Evolutionary conservation across 2,888 invertebrate species (phyloP).

Genomic region (Drosophila suboccidentalis): DNA sequence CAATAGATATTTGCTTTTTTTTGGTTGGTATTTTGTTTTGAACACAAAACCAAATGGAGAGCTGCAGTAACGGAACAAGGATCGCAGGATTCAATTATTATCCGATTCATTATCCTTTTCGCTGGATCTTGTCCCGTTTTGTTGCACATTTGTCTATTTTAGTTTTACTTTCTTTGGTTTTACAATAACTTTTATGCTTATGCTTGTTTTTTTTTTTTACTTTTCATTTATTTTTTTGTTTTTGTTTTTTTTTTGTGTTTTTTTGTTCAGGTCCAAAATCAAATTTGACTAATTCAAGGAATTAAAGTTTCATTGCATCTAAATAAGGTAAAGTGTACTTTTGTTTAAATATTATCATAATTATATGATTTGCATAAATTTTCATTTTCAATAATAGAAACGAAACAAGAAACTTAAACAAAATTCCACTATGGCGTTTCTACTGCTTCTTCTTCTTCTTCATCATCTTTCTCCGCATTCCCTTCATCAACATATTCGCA

Average conservation of each 20-base stretch:
- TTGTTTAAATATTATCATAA: conserved; percentile 72
- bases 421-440: conserved; percentile 79
- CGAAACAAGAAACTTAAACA: conserved; percentile 81
- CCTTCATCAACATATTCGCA: conserved; percentile 9
- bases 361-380: conserved; percentile 70
- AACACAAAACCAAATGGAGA: conserved; percentile 66
- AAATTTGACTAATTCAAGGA: conserved; percentile 84
- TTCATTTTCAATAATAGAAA: conserved; percentile 76
- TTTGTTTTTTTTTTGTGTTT: conserved; percentile 40
- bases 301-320: conserved; percentile 83
- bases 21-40: conserved; percentile 12
- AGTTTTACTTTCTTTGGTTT: conserved; percentile 47
- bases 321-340: conserved; percentile 79
- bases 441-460: conserved; percentile 16
- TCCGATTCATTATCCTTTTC: conserved; percentile 9
- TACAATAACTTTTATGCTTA: conserved; percentile 50
- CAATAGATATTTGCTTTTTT: conserved; percentile 62
- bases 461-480: conserved; percentile 15
- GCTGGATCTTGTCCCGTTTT: conserved; percentile 16
- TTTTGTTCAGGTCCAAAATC: conserved; percentile 83
- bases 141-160: conserved; percentile 58
- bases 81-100: conserved; percentile 6
- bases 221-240: conserved; percentile 26
- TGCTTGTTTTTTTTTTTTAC: conserved; percentile 14
- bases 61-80: conserved; percentile 24